phyloP scores from a whole-genome alignment of 2,888 invertebrate species.

The Epirrhoe tristata region DNA sequence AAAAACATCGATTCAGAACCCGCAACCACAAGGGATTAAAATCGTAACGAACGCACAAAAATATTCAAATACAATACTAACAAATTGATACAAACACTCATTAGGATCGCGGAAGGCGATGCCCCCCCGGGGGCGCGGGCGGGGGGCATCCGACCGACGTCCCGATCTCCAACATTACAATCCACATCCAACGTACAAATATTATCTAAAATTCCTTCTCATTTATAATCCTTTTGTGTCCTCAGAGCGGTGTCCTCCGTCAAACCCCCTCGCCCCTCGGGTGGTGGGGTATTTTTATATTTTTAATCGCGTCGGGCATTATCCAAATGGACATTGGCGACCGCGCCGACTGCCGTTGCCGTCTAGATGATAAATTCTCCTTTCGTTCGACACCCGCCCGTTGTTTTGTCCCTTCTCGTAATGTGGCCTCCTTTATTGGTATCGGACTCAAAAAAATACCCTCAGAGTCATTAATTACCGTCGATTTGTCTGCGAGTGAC shows the following conservation, averaged over 20 bases:
- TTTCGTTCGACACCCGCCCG: constrained; percentile 83
- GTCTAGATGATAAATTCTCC: constrained; percentile 85
- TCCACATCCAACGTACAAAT: constrained; percentile 85
- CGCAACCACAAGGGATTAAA: constrained; percentile 80
- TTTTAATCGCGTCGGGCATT: constrained; percentile 86
- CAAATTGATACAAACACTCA: constrained; percentile 86
- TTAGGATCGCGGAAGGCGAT: constrained; percentile 80
- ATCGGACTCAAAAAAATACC: constrained; percentile 72
- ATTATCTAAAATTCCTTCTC: constrained; percentile 86
- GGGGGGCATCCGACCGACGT: constrained; percentile 51
- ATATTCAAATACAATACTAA: constrained; percentile 86
- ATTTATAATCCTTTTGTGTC: constrained; percentile 86
- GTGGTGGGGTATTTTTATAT: constrained; percentile 83
- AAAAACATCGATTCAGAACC: constrained; percentile 76
- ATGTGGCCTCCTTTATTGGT: constrained; percentile 75
- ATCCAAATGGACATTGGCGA: constrained; percentile 85
- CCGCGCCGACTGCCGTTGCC: constrained; percentile 78
- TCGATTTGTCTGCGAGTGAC: constrained; percentile 81
- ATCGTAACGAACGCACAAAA: constrained; percentile 83
- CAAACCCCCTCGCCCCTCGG: constrained; percentile 66
- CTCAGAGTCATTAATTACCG: constrained; percentile 81
- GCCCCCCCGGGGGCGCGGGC: constrained; percentile 49
- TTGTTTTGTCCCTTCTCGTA: constrained; percentile 79
- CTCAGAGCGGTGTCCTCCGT: constrained; percentile 85
- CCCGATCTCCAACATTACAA: constrained; percentile 81